Percentiles rank a stretch among this genome's conserved stretches.
Conservation (phyloP, 2,797 vertebrate genomes). For the Pipistrellus kuhlii region DNA sequence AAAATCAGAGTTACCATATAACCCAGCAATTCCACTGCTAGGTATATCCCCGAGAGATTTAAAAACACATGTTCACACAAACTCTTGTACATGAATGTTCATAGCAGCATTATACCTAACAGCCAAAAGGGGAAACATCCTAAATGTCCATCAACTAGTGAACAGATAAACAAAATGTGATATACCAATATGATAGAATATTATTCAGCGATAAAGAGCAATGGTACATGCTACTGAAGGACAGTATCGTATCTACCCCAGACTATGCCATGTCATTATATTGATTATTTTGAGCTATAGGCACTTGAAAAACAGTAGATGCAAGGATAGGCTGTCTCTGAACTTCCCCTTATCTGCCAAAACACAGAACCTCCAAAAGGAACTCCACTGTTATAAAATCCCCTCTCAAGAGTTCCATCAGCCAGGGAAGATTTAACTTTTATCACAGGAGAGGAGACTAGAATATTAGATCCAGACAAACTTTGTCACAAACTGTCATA, state of each 20-base stretch:
- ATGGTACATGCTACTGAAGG: neutral
- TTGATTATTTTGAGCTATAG: neutral
- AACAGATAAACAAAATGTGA: neutral
- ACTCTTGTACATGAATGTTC: neutral
- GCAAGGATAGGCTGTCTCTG: neutral
- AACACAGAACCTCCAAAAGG: neutral
- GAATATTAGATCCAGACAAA: neutral
- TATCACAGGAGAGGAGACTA: neutral
- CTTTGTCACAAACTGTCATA: neutral
- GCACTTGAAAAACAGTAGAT: neutral
- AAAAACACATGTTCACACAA: neutral
- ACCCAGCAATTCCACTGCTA: neutral
- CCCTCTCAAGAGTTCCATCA: neutral
- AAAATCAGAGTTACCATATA: neutral
- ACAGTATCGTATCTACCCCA: neutral
- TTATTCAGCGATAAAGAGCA: conserved; percentile 4
- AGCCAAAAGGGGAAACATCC: neutral
- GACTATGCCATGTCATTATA: neutral
- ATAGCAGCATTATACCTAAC: neutral
- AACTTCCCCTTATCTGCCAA: neutral
- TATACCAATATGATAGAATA: neutral
- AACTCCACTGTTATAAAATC: neutral
- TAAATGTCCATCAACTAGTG: neutral
- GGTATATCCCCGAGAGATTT: neutral
- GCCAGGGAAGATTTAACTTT: neutral